Base-by-base conservation (phyloP, 2,113 vertebrate species). In the Perca schrenkii region DNA sequence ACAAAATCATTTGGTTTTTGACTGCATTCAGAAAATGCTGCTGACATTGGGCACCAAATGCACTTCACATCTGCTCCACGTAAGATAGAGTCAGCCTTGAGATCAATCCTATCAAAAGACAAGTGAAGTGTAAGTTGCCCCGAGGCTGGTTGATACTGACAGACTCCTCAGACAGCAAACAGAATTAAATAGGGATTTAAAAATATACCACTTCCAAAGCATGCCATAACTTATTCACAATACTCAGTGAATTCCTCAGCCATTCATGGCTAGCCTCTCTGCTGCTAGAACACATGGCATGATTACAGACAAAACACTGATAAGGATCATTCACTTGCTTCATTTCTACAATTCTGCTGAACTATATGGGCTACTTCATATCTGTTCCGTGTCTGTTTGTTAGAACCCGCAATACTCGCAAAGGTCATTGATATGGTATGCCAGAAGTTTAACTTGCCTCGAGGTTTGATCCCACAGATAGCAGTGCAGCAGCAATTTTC, bases 21-120 rank as follows among this genome's bases (percentile, higher is more conserved):
- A 66, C 1, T 31, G 52, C 36, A 13, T 71, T 74, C 8, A 19
- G 14, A 84, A 75, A 81, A 56, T 6, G 31, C 43, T 50, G 49
- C 15, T 6, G 12, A 19, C n/a, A n/a, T 25, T 71, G 40, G 61
- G 5, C 57, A 68, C 3, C 52, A 65, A 19, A 14, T 12, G 6
- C 6, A 65, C 11, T 52, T 47, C 25, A 69, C 61, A 60, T 64
- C 28, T 75, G 66, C 54, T 11, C 3, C n/a, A 72, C 56, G 8
- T n/a, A 31, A 49, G 49, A n/a, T 40, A 43, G 8, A 43, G 34
- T 10, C 4, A 58, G 4, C 53, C 21, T 43, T 31, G 25, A 22
- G 2, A 49, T 79, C 12, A 62, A 67, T 64, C 22, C 28, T 2
- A 16, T 71, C 14, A 56, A 19, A 19, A 75, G 70, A 31, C 13